phyloP scores from a whole-genome alignment of 35 echinoderm and acorn worm genomes.

The Heliocidaris tuberculata region DNA sequence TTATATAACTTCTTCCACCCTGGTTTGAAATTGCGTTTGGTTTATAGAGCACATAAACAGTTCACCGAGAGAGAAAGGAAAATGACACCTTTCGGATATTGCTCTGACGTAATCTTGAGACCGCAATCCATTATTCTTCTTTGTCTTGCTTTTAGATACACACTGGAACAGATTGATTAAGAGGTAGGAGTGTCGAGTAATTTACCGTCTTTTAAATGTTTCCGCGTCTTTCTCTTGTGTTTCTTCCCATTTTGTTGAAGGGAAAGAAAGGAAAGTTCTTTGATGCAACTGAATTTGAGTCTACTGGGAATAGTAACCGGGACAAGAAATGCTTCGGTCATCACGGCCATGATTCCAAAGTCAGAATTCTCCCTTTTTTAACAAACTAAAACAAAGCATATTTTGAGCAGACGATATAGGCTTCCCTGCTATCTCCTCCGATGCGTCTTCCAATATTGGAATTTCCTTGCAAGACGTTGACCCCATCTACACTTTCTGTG shows the following conservation, averaged over 20 bases:
- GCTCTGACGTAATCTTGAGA: neutral
- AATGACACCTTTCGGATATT: neutral
- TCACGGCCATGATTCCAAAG: neutral
- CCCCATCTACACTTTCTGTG: neutral
- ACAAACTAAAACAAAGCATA: neutral
- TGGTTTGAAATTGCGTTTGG: too few species aligned
- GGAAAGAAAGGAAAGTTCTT: neutral
- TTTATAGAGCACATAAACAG: neutral
- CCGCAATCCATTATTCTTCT: neutral
- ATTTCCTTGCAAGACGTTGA: constrained; percentile 4
- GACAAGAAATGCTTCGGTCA: neutral
- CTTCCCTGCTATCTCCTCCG: neutral
- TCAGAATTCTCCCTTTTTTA: neutral
- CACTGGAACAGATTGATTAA: neutral
- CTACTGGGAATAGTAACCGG: neutral
- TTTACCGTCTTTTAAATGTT: neutral
- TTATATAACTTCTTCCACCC: too few species aligned
- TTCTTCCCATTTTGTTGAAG: neutral
- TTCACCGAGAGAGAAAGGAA: neutral
- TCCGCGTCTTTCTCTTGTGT: neutral
- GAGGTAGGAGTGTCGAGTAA: neutral
- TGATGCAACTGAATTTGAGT: neutral
- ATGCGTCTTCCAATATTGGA: constrained; percentile 16
- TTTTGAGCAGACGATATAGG: neutral
- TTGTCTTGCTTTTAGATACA: neutral